Conservation (phyloP, 2,797 vertebrate species). For the Hyperoplus lanceolatus region DNA sequence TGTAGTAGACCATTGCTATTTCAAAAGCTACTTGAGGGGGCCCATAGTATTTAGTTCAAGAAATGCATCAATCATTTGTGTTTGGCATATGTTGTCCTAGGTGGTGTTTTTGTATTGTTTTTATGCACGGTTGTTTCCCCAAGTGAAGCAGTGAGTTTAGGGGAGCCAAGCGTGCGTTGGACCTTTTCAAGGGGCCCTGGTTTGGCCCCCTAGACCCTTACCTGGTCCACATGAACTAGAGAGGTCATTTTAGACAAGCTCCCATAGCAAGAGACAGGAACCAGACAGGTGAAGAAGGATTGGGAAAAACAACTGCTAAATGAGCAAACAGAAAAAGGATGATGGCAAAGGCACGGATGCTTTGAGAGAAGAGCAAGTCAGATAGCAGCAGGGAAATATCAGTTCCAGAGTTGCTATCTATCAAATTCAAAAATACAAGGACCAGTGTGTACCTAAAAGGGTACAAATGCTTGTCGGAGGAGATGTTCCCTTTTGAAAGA, state of each 20-base stretch:
- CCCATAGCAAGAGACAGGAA: background rate
- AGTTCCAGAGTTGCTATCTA: no score
- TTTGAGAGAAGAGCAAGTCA: no score
- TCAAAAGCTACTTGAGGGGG: conserved; percentile 26
- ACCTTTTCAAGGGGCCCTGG: conserved; percentile 19
- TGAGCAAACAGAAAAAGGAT: background rate
- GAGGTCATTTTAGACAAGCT: conserved; percentile 18
- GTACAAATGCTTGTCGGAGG: no score
- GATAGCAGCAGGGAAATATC: no score
- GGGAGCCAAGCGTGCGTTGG: conserved; percentile 25
- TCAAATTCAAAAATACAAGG: no score
- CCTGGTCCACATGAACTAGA: conserved; percentile 27
- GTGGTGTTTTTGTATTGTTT: conserved; percentile 13
- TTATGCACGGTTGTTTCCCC: background rate
- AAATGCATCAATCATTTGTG: conserved; percentile 50
- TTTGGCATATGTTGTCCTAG: conserved; percentile 14
- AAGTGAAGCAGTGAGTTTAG: conserved; percentile 13
- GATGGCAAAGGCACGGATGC: no score
- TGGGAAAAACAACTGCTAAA: background rate
- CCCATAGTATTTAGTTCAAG: conserved; percentile 32
- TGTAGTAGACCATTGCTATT: conserved; percentile 40
- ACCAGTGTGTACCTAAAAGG: no score
- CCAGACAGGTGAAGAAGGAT: background rate
- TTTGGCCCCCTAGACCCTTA: conserved; percentile 9
- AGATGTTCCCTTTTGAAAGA: no score